phyloP scores from a whole-genome alignment of 2,113 vertebrate species.

The Prochilodus magdalenae region DNA sequence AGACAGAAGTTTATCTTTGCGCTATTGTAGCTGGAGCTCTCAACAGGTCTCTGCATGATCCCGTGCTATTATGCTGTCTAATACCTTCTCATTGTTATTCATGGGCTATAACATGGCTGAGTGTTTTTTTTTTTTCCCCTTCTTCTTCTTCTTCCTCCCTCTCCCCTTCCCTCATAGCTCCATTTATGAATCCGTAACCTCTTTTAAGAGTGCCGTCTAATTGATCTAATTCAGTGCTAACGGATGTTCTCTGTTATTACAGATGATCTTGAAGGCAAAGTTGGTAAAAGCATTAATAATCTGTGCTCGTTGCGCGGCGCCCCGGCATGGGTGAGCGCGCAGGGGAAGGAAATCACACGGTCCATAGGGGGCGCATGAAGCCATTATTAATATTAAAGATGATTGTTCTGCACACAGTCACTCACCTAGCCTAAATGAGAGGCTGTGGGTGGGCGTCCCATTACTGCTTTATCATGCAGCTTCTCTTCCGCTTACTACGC shows the following conservation, averaged over 20 bases:
- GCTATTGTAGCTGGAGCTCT: conserved; percentile 48
- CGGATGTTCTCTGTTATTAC: conserved; percentile 62
- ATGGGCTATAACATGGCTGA: conserved; percentile 57
- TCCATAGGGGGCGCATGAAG: conserved; percentile 61
- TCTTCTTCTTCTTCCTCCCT: background rate
- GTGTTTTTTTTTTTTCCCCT: conserved; percentile 42
- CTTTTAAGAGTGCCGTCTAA: conserved; percentile 62
- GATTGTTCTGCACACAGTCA: conserved; percentile 53
- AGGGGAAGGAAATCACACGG: conserved; percentile 43
- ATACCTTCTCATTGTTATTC: conserved; percentile 63
- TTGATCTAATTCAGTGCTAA: conserved; percentile 63
- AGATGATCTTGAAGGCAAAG: conserved; percentile 61
- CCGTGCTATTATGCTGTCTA: conserved; percentile 53
- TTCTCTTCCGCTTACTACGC: conserved; percentile 16
- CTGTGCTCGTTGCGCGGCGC: conserved; percentile 29
- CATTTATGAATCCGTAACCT: conserved; percentile 59
- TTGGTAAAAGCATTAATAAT: conserved; percentile 63
- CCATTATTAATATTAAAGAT: conserved; percentile 58
- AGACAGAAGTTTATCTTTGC: conserved; percentile 56
- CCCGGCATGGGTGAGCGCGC: conserved; percentile 42
- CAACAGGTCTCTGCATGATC: conserved; percentile 61
- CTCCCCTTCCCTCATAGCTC: conserved; percentile 49
- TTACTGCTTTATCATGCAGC: conserved; percentile 39
- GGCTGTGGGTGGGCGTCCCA: conserved; percentile 44
- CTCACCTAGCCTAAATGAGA: conserved; percentile 49